Percentiles rank a stretch among this genome's conserved stretches.
Conservation (phyloP, 53 echinoderm and acorn worm species). For the Mesocentrotus franciscanus region DNA sequence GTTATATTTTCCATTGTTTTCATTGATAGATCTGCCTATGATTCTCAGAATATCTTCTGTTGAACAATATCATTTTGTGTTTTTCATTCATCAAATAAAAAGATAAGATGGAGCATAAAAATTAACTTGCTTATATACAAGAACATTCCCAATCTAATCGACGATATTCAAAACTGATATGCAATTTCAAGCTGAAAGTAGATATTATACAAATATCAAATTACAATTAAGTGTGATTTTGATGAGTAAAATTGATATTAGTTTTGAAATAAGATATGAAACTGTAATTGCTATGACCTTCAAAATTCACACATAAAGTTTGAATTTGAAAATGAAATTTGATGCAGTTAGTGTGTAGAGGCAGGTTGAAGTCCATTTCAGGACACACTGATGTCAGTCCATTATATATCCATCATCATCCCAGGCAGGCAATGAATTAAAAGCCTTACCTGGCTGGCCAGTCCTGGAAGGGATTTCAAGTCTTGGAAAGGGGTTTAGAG, state of each 20-base stretch:
- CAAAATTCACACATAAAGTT: not conserved
- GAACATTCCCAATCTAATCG: no score
- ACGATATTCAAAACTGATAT: no score
- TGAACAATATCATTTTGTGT: not conserved
- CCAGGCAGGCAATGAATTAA: not conserved
- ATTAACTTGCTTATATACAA: not conserved
- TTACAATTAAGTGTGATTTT: not conserved
- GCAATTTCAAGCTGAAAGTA: not conserved
- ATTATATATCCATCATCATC: conserved; percentile 9
- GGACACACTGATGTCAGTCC: not conserved
- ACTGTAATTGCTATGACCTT: conserved; percentile 10
- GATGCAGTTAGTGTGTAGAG: not conserved
- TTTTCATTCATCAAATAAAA: not conserved
- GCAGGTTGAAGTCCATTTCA: not conserved
- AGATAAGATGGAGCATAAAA: not conserved
- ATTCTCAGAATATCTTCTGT: not conserved
- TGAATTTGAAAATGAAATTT: conserved; percentile 1
- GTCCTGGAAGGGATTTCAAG: not conserved
- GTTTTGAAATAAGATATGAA: conserved; percentile 1
- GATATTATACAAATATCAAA: not conserved
- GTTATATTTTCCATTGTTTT: no score
- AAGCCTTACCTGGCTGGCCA: not conserved
- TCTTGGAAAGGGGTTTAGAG: not conserved
- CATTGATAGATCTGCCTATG: no score
- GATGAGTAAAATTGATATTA: not conserved